A percentile compares a stretch with the other conserved stretches of the same genome.
These are phyloP conservation scores for Mythimna pallens DNA, from an alignment of 2,888 invertebrate genomes.

Conservation along the genomic window DNA sequence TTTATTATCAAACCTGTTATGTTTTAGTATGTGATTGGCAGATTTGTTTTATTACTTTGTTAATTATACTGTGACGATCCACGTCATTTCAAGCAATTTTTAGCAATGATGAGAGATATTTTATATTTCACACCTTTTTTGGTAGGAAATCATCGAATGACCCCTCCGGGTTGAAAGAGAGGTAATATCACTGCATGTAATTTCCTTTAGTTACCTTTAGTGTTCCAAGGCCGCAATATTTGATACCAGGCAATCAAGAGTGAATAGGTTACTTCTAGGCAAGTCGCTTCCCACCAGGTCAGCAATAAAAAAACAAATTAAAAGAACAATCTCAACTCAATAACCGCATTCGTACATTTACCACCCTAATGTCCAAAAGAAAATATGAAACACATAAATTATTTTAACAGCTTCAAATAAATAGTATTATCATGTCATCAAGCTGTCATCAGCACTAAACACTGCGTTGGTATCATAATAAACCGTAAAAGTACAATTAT, in stretches of 20 bases:
- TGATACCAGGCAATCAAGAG: not conserved
- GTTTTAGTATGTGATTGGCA: not conserved
- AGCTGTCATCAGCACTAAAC: conserved; percentile 84
- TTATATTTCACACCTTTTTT: not conserved
- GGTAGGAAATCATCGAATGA: no score
- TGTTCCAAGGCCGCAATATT: no score
- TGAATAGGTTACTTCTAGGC: no score
- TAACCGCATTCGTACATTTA: not conserved
- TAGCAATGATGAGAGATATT: not conserved
- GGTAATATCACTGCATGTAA: no score
- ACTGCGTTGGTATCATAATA: conserved; percentile 85
- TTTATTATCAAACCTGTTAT: not conserved
- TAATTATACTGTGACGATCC: not conserved
- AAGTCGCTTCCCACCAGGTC: no score
- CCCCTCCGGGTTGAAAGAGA: no score
- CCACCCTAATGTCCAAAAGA: not conserved
- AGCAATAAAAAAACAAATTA: not conserved
- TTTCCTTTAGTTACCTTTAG: no score
- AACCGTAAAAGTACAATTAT: conserved; percentile 85
- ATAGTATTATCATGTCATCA: conserved; percentile 78
- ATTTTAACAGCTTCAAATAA: conserved; percentile 54
- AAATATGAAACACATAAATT: conserved; percentile 41
- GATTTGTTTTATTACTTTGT: not conserved
- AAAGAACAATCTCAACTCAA: not conserved
- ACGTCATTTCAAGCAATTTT: not conserved